Conservation (phyloP, 2,113 vertebrate genomes). For the Pelecanus crispus region DNA sequence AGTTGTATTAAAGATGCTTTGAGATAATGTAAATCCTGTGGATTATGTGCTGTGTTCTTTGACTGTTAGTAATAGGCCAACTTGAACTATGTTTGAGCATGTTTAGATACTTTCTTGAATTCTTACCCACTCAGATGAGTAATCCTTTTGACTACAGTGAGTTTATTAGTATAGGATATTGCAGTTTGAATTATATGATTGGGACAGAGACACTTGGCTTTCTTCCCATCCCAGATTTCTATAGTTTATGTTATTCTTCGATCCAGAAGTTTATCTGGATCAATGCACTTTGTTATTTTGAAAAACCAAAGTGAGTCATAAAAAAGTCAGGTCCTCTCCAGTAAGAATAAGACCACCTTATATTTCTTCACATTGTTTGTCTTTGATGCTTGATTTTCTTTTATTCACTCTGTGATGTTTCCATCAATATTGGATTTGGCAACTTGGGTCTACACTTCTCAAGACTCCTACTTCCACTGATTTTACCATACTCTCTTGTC, state of each 20-base stretch:
- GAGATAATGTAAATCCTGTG: background rate
- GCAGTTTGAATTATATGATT: background rate
- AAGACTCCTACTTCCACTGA: background rate
- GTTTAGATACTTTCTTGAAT: background rate
- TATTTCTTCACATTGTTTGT: background rate
- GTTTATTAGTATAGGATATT: background rate
- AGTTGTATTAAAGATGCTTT: background rate
- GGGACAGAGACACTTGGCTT: background rate
- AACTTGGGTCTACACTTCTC: background rate
- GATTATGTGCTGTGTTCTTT: accelerated
- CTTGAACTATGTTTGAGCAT: background rate
- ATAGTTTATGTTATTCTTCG: background rate
- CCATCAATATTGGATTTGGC: background rate
- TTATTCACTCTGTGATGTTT: background rate
- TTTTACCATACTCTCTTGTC: background rate
- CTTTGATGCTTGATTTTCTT: background rate
- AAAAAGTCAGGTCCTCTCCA: background rate
- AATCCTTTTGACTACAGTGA: background rate
- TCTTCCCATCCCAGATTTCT: background rate
- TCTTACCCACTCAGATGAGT: background rate
- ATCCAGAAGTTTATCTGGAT: background rate
- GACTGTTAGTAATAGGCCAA: background rate
- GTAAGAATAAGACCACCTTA: background rate
- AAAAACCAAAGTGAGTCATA: background rate
- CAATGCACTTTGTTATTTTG: background rate